These are phyloP conservation scores for Leucoma salicis DNA, from an alignment of 2,888 invertebrate genomes.

Conservation along the genomic window DNA sequence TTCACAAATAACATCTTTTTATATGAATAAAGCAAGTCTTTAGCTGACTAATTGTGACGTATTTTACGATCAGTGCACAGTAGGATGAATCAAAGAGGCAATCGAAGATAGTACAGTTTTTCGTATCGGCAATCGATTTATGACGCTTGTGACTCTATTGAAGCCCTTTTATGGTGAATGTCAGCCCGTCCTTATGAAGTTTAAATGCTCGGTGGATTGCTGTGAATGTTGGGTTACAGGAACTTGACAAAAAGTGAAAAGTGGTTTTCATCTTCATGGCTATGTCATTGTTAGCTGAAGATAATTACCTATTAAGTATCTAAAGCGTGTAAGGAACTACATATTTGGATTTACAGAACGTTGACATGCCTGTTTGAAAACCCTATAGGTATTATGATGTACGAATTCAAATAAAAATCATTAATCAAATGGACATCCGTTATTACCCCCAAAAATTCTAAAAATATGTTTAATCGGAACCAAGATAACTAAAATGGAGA, in stretches of 20 bases:
- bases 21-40: conserved; percentile 59
- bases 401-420: no score
- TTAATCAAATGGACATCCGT: no score
- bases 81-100: conserved; percentile 62
- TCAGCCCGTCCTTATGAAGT: conserved; percentile 44
- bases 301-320: background rate
- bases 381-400: no score
- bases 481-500: no score
- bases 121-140: conserved; percentile 65
- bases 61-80: conserved; percentile 65
- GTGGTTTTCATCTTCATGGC: conserved; percentile 20
- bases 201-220: conserved; percentile 46
- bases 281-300: background rate
- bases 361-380: no score
- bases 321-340: no score
- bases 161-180: conserved; percentile 57
- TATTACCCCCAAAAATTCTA: no score
- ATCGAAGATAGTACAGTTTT: conserved; percentile 65
- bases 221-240: conserved; percentile 42
- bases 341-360: no score
- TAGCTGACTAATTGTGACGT: conserved; percentile 74
- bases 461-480: no score
- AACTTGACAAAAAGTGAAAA: conserved; percentile 42
- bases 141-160: conserved; percentile 54
- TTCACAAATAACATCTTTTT: conserved; percentile 40